Evolutionary conservation across 1,140 invertebrate genomes (phyloP), one percentile per base, ranked within the genome.

Genomic region (Amyelois transitella): DNA sequence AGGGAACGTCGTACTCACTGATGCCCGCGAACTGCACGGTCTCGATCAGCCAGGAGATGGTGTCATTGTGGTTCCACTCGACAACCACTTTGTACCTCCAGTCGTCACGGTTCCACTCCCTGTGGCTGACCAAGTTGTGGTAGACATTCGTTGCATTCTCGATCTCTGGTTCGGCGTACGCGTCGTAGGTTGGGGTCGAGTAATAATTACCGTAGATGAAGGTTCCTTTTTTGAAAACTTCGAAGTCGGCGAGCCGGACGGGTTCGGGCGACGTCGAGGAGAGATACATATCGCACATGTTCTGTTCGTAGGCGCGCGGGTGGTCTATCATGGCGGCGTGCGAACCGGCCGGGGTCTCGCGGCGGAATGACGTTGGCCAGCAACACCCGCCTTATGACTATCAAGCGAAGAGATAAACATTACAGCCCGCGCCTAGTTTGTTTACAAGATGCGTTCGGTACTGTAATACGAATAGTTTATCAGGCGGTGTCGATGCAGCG

Each of bases 21-120:
- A 72, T 88, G 62, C 61, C 89, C 76, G 66, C 85, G 63, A 47
- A 71, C 64, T 50, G 86, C 64, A 10, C 87, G 0, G 89, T 88
- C 22, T 86, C 89, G 53, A 90, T 81, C 19, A 91, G 62, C 91
- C 91, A 91, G 48, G 86, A 86, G 47, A 89, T 85, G n/a, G 90
- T 91, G 62, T 91, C 90, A 18, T 90, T 88, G 49, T 89, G 87
- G 56, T 70, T 88, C 91, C 91, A 91, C 14, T 89, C 77, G 53
- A 72, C 72, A 32, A 91, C 78, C 14, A 82, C 75, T 59, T 91
- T 91, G 21, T 83, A 80, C 44, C 78, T 81, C 90, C 90, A 91
- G 4, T 87, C 86, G 12, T 89, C 87, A 7, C 71, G 64, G 45
- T 69, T 71, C 58, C 75, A 77, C 24, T 86, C 81, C 14, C 75